Conservation (phyloP, 2,888 invertebrate genomes). For the Stenchaetothrips biformis region DNA sequence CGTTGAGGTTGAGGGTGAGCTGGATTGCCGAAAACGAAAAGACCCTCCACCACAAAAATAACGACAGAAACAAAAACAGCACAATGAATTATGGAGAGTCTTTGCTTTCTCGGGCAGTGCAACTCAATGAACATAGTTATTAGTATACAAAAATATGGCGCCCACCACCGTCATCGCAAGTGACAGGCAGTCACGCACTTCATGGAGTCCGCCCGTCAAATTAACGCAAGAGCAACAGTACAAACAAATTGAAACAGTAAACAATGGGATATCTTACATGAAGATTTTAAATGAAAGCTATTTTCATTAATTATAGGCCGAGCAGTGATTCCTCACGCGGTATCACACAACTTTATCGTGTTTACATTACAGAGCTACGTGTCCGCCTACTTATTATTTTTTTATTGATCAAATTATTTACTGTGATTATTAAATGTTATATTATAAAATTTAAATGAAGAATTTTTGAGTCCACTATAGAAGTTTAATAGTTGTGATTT, state of each 20-base stretch:
- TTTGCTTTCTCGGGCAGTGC: neutral
- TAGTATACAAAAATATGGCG: slow-evolving; percentile 13
- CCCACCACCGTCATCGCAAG: neutral
- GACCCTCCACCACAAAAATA: neutral
- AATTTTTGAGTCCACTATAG: neutral
- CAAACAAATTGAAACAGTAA: neutral
- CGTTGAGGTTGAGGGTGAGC: slow-evolving; percentile 3
- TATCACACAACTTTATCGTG: neutral
- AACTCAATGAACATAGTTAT: neutral
- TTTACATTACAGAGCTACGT: too few relatives aligned
- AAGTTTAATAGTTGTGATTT: neutral
- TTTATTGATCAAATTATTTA: neutral
- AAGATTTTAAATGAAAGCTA: neutral
- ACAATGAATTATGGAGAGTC: neutral
- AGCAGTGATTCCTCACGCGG: neutral
- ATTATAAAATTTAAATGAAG: too few relatives aligned
- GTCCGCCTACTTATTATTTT: neutral
- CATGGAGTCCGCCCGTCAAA: neutral
- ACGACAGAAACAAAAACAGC: neutral
- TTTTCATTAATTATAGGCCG: neutral
- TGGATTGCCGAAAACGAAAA: neutral
- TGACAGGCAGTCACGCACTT: neutral
- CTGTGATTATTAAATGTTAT: too few relatives aligned
- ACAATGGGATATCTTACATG: neutral
- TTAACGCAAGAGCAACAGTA: neutral